phyloP scores from a whole-genome alignment of 1,140 invertebrate species.

The Brachionus sp. region DNA sequence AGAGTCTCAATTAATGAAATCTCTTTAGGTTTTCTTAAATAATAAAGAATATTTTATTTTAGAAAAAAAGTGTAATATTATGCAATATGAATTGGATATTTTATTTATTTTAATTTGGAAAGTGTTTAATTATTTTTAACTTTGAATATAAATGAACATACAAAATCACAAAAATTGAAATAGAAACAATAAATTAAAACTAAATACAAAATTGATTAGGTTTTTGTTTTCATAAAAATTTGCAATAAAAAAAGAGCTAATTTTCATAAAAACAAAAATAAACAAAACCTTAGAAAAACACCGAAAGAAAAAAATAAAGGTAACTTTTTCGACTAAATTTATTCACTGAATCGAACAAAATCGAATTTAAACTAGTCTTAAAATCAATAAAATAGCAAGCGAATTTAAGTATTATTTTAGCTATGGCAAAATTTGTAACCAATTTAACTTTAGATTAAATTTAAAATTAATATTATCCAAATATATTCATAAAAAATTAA shows the following conservation, averaged over 20 bases:
- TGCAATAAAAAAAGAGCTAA: neutral
- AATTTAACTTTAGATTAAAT: neutral
- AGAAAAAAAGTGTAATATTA: neutral
- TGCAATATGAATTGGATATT: neutral
- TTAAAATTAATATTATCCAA: neutral
- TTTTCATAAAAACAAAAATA: slow-evolving; percentile 6
- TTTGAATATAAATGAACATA: slow-evolving; percentile 5
- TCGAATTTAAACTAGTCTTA: neutral
- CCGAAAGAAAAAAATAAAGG: neutral
- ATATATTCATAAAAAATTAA: neutral
- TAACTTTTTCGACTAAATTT: neutral
- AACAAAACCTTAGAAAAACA: neutral
- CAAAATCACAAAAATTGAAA: neutral
- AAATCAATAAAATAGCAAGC: neutral
- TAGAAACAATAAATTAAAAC: neutral
- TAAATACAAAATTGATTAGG: neutral
- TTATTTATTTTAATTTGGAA: slow-evolving; percentile 1
- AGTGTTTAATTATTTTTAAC: slow-evolving; percentile 11
- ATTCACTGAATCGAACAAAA: neutral
- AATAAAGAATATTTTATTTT: neutral
- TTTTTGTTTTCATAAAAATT: neutral
- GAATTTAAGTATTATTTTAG: neutral
- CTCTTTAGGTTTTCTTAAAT: neutral
- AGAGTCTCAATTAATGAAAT: neutral
- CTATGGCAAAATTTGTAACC: neutral